phyloP scores from a whole-genome alignment of 2,888 invertebrate genomes.

The Lasioglossum lativentre region DNA sequence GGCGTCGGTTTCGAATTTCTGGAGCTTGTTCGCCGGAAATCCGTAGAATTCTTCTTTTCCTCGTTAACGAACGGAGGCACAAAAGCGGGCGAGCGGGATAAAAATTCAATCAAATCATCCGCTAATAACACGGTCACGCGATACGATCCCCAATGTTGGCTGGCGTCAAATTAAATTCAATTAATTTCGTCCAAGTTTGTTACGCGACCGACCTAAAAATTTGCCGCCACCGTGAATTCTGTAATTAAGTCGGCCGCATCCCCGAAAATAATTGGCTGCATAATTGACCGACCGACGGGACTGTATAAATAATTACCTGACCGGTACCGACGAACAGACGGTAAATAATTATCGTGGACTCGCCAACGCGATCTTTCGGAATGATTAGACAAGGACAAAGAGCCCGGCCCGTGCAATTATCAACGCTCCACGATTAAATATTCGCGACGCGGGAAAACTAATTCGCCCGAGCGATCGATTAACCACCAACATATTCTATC shows the following conservation, averaged over 20 bases:
- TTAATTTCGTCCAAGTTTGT: slow-evolving; percentile 64
- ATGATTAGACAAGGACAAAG: background rate
- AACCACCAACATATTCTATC: background rate
- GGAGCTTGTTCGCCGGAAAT: background rate
- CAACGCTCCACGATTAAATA: slow-evolving; percentile 16
- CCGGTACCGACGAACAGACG: slow-evolving; percentile 7
- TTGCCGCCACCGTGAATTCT: slow-evolving; percentile 21
- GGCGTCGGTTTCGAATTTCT: slow-evolving; percentile 1
- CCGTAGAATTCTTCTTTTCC: background rate
- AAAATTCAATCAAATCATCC: slow-evolving; percentile 59
- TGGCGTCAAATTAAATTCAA: slow-evolving; percentile 65
- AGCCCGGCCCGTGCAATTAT: background rate
- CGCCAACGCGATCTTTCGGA: slow-evolving; percentile 19
- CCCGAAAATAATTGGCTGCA: slow-evolving; percentile 65
- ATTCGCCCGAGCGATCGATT: background rate
- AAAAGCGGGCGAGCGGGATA: slow-evolving; percentile 38
- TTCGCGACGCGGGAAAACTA: background rate
- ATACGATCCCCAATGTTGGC: slow-evolving; percentile 39
- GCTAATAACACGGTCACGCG: slow-evolving; percentile 41
- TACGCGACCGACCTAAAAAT: slow-evolving; percentile 58
- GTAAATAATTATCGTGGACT: slow-evolving; percentile 39
- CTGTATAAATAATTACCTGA: slow-evolving; percentile 46
- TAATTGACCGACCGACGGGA: slow-evolving; percentile 58
- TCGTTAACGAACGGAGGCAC: background rate
- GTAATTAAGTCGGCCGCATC: slow-evolving; percentile 62